Evolutionary conservation across 2,797 vertebrate genomes (phyloP), one percentile per base, ranked within the genome.

Genomic region (Hafferia zeledoni): DNA sequence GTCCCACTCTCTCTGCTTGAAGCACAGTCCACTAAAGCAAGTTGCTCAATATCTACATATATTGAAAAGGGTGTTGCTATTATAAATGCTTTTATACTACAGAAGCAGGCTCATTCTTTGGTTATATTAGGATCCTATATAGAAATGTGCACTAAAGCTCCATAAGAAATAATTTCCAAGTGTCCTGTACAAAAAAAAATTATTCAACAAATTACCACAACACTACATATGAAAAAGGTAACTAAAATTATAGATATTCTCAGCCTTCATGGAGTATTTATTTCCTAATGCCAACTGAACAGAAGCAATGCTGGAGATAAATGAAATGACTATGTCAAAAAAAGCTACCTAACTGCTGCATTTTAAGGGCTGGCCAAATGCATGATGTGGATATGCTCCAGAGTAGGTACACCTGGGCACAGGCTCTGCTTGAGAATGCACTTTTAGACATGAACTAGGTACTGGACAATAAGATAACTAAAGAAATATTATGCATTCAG

Each of bases 141-240:
- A 59, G 17, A 24, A 71, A n/a, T 6, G 56, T 6, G 16, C 11
- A 90, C 11, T 81, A 88, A 85, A 68, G n/a, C 14, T 69, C 35
- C 22, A 1, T 22, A 79, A 90, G 23, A 91, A 71, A 47, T 33
- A 64, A 56, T 33, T 63, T 10, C 24, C 10, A 70, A 31, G 8
- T 67, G 92, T 83, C 24, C 10, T 16, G n/a, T 9, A 25, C 8
- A 87, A 79, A 75, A 31, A 84, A 71, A 95, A 71, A 77, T 23
- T 2, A 64, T 50, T 50, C 35, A 70, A 57, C 28, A 79, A 75
- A 85, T 72, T 4, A 68, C 15, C 53, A 22, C 3, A 76, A 6
- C 13, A 65, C 17, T 37, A 35, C 4, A 79, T 3, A 68, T 64
- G 69, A 69, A 70, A 70, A 83, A 63, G 10, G 10, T 33, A 80